A percentile compares a stretch with the other conserved stretches of the same genome.
Conservation (phyloP, 2,888 invertebrate genomes). For the Euplexia lucipara region DNA sequence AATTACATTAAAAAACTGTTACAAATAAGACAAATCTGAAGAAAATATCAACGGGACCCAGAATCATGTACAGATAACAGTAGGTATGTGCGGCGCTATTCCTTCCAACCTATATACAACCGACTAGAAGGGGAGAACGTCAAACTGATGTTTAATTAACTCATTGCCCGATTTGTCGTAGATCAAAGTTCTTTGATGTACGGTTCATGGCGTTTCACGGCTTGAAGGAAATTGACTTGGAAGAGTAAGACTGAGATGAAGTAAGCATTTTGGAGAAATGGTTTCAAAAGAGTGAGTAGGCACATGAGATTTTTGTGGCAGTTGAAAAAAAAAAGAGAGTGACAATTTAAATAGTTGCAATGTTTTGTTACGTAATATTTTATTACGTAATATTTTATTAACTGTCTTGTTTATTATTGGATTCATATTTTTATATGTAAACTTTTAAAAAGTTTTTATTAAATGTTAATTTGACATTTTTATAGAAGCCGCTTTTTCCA, state of each 20-base stretch:
- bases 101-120: neutral
- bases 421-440: too few relatives aligned
- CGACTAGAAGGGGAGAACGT: constrained; percentile 56
- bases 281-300: constrained; percentile 7
- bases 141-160: constrained; percentile 84
- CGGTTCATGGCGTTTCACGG: constrained; percentile 69
- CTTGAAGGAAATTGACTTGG: constrained; percentile 44
- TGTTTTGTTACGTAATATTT: too few relatives aligned
- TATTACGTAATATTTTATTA: too few relatives aligned
- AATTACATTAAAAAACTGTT: too few relatives aligned
- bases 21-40: too few relatives aligned
- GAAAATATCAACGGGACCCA: neutral
- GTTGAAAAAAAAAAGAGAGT: neutral
- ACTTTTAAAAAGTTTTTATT: too few relatives aligned
- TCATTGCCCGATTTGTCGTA: constrained; percentile 79
- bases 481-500: too few relatives aligned
- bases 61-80: too few relatives aligned
- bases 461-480: too few relatives aligned
- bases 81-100: too few relatives aligned
- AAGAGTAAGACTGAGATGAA: constrained; percentile 15
- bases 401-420: too few relatives aligned
- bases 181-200: constrained; percentile 79
- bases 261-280: neutral
- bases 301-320: neutral
- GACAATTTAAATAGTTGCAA: too few relatives aligned